Percentiles rank a stretch among this genome's conserved stretches.
Conservation (phyloP, 2,113 vertebrate species). For the Sterna hirundo region DNA sequence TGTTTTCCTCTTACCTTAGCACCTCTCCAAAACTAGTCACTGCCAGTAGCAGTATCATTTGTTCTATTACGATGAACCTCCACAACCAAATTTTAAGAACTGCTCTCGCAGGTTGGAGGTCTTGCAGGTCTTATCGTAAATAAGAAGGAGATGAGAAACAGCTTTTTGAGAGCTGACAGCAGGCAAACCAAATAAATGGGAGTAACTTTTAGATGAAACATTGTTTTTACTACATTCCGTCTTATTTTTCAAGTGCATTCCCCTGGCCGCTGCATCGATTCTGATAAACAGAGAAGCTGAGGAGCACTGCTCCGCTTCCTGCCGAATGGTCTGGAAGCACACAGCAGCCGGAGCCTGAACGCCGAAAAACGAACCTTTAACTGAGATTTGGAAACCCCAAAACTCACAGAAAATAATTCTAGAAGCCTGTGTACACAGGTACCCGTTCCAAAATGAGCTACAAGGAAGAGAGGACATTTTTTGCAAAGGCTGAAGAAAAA, state of each 20-base stretch:
- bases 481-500: background rate
- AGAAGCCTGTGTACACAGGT: background rate
- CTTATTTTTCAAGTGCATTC: conserved; percentile 9
- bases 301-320: background rate
- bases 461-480: background rate
- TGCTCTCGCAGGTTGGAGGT: background rate
- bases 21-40: background rate
- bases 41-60: background rate
- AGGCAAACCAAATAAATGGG: background rate
- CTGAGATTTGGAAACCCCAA: background rate
- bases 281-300: background rate
- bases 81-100: background rate
- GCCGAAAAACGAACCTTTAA: background rate
- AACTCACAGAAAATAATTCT: background rate
- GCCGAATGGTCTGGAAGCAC: background rate
- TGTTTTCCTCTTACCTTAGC: background rate
- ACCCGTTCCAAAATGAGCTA: background rate
- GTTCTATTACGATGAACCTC: background rate
- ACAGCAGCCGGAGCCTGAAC: background rate
- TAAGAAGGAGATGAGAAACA: background rate
- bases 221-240: background rate
- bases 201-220: background rate
- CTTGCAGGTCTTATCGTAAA: too few relatives aligned
- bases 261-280: background rate
- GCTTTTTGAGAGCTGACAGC: background rate